These are phyloP conservation scores for Pandemis heparana DNA, from an alignment of 2,888 invertebrate species.

Conservation along the genomic window DNA sequence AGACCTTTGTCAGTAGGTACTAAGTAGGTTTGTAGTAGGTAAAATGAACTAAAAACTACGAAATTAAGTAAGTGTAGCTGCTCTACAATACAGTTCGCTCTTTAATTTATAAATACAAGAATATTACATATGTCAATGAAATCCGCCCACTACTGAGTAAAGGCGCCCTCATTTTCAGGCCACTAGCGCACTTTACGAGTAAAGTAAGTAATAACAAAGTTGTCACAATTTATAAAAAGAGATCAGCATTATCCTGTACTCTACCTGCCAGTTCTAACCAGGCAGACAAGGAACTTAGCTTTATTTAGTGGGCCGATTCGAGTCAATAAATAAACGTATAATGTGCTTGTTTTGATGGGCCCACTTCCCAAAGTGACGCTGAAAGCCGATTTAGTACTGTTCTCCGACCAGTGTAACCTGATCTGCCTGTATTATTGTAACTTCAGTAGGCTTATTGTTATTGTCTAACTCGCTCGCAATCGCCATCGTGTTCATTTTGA, in stretches of 20 bases:
- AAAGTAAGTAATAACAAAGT: background rate
- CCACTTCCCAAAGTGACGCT: slow-evolving; percentile 51
- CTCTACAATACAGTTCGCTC: too few species aligned
- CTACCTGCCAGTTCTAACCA: background rate
- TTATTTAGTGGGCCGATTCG: slow-evolving; percentile 34
- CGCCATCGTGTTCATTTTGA: too few species aligned
- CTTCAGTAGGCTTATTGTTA: slow-evolving; percentile 13
- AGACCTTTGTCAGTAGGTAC: too few species aligned
- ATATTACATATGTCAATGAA: too few species aligned
- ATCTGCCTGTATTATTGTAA: slow-evolving; percentile 31
- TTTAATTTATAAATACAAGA: too few species aligned
- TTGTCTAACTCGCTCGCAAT: too few species aligned
- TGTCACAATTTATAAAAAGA: background rate
- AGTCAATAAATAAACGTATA: slow-evolving; percentile 52
- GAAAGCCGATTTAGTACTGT: slow-evolving; percentile 49
- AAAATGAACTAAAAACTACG: too few species aligned
- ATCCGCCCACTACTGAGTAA: too few species aligned
- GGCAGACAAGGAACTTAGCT: background rate
- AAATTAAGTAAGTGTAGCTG: too few species aligned
- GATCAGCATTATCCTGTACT: slow-evolving; percentile 1
- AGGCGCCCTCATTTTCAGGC: too few species aligned
- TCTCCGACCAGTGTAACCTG: slow-evolving; percentile 49
- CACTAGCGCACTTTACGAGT: too few species aligned
- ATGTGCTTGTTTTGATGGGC: slow-evolving; percentile 61
- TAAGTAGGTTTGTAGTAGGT: too few species aligned